phyloP scores from a whole-genome alignment of 2,888 invertebrate species.

The Leptinotarsa haldemani region DNA sequence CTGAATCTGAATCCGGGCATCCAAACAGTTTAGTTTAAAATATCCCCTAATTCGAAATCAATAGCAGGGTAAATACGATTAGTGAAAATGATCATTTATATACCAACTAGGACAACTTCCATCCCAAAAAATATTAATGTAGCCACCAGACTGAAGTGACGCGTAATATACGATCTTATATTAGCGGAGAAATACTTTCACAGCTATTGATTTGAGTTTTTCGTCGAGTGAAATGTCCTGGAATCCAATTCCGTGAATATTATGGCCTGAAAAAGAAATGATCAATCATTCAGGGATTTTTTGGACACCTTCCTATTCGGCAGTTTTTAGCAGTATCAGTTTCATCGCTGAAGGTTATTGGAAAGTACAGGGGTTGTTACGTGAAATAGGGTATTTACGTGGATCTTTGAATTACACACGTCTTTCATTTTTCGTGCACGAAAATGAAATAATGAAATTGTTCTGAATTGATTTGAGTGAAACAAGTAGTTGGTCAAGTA shows the following conservation, averaged over 20 bases:
- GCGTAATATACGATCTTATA: slow-evolving; percentile 9
- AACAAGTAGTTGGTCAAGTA: no score
- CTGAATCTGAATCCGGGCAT: neutral
- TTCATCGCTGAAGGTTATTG: neutral
- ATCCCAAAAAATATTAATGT: slow-evolving; percentile 39
- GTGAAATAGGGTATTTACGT: no score
- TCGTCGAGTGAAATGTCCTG: slow-evolving; percentile 6
- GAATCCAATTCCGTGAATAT: slow-evolving; percentile 22
- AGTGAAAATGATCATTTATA: slow-evolving; percentile 44
- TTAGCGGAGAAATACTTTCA: neutral
- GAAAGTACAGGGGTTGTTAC: neutral
- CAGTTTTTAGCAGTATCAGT: neutral
- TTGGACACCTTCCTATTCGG: neutral
- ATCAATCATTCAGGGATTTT: slow-evolving; percentile 2
- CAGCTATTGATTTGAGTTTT: slow-evolving; percentile 24
- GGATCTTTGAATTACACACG: no score
- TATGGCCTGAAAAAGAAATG: neutral
- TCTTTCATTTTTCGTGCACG: no score
- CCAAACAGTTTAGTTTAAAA: slow-evolving; percentile 23
- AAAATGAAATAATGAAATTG: no score
- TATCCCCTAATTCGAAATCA: slow-evolving; percentile 44
- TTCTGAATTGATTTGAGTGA: no score
- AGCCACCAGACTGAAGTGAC: slow-evolving; percentile 13
- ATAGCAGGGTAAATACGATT: slow-evolving; percentile 44
- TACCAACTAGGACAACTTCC: slow-evolving; percentile 29